Evolutionary conservation across 2,113 vertebrate genomes (phyloP).

Genomic region (Cromileptes altivelis): DNA sequence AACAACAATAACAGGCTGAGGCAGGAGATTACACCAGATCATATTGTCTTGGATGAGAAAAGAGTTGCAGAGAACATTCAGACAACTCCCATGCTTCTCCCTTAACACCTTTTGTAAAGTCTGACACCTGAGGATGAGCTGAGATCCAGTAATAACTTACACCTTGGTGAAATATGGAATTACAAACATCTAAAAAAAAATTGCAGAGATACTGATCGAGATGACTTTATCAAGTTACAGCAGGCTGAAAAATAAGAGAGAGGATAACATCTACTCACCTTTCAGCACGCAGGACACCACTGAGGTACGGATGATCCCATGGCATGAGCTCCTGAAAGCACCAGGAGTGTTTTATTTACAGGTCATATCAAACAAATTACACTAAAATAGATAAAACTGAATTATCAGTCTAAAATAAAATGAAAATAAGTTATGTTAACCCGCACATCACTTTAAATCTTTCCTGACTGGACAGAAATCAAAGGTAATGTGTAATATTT

Average conservation of each 20-base stretch:
- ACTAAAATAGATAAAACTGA: not conserved
- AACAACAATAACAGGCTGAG: not conserved
- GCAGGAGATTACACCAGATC: not conserved
- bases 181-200: constrained; percentile 22
- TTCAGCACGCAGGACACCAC: constrained; percentile 93
- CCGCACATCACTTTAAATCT: not conserved
- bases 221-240: constrained; percentile 44
- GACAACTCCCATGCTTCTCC: constrained; percentile 61
- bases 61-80: not conserved
- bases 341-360: not conserved
- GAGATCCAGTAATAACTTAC: constrained; percentile 6
- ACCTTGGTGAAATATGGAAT: constrained; percentile 34
- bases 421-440: not conserved
- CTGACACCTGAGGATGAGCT: constrained; percentile 47
- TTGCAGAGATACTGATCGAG: constrained; percentile 19
- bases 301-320: constrained; percentile 97
- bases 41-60: constrained; percentile 23
- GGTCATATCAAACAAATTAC: not conserved
- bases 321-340: constrained; percentile 92
- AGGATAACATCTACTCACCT: constrained; percentile 83
- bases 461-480: not conserved
- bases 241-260: constrained; percentile 10
- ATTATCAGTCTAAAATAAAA: not conserved
- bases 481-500: not conserved
- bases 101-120: constrained; percentile 55